Evolutionary conservation across 2,888 invertebrate species (phyloP), one percentile per base, ranked within the genome.

Genomic region (Ormyrus rosae): DNA sequence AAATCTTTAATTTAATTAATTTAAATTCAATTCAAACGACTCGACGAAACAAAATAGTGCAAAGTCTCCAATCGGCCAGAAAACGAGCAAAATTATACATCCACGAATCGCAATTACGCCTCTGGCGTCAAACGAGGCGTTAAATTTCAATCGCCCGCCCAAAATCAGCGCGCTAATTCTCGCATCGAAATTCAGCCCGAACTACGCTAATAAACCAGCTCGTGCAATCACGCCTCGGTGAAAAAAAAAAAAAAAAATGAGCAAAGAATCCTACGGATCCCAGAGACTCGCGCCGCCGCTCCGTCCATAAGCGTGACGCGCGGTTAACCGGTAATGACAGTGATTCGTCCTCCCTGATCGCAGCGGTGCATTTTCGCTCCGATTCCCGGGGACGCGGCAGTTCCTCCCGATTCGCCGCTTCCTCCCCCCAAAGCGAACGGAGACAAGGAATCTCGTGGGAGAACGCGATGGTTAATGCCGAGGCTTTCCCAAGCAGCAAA

Each of bases 311-410:
- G 60, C 77, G 74, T 70, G 50, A 70, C 56, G 65, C 45, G 67
- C 48, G 73, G 73, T 73, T 61, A 73, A 68, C 63, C 73, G 48
- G 69, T 80, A 75, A 80, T 80, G 65, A 65, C 65, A 64, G 79
- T 80, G 64, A 75, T 56, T 71, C 19, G 8, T 48, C 19, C n/a
- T 45, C 8, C 45, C 1, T 19, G n/a, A 3, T 13, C 19, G 5
- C 74, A 19, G 19, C 63, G 61, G 64, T 19, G 67, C 61, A n/a
- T 19, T 45, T 5, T 10, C 63, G 45, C 69, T 69, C 69, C 46
- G 45, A 56, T 55, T 69, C 46, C 34, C 48, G 19, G 1, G 19
- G 19, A 19, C 1, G 19, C 19, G 19, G 19, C 19, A 19, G 19
- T 68, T 58, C 51, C 63, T 9, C 64, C 11, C 55, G 11, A 0